These are phyloP conservation scores for Corythornis vintsioides DNA, from an alignment of 2,113 vertebrate genomes.

Conservation along the genomic window DNA sequence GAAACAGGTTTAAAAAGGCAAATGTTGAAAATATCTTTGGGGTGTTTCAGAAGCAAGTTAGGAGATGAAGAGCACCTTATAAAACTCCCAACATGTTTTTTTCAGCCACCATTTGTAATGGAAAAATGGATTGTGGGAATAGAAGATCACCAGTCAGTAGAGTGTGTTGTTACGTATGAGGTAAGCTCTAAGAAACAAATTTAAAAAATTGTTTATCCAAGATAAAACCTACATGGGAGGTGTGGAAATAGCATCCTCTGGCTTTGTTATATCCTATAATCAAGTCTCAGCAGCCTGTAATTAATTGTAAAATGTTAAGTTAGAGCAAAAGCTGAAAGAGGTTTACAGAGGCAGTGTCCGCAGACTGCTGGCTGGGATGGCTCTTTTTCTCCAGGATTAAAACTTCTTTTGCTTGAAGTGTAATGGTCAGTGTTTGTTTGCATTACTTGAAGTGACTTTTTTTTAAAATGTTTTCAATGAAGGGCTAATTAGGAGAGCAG, in stretches of 20 bases:
- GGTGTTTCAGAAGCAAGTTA: neutral
- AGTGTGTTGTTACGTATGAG: slow-evolving; percentile 92
- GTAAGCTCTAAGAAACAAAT: slow-evolving; percentile 73
- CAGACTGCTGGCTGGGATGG: neutral
- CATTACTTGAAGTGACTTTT: neutral
- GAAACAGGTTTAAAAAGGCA: neutral
- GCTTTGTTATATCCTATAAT: slow-evolving; percentile 34
- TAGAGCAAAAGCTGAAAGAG: slow-evolving; percentile 42
- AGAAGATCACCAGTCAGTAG: slow-evolving; percentile 84
- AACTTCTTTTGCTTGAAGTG: slow-evolving; percentile 24
- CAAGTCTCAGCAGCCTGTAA: slow-evolving; percentile 16
- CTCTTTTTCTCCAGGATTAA: neutral
- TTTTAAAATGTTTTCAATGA: slow-evolving; percentile 27
- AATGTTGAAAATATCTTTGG: neutral
- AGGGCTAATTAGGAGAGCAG: slow-evolving; percentile 48
- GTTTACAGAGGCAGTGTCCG: neutral
- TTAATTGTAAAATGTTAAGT: slow-evolving; percentile 45
- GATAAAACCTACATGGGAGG: neutral
- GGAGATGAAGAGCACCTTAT: neutral
- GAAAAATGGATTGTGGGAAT: slow-evolving; percentile 96
- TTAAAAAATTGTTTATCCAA: neutral
- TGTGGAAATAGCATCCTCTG: slow-evolving; percentile 2
- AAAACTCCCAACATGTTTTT: slow-evolving; percentile 39
- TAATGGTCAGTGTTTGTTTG: slow-evolving; percentile 9
- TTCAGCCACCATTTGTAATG: slow-evolving; percentile 97